phyloP scores from a whole-genome alignment of 2,113 vertebrate genomes.

The Takifugu flavidus region DNA sequence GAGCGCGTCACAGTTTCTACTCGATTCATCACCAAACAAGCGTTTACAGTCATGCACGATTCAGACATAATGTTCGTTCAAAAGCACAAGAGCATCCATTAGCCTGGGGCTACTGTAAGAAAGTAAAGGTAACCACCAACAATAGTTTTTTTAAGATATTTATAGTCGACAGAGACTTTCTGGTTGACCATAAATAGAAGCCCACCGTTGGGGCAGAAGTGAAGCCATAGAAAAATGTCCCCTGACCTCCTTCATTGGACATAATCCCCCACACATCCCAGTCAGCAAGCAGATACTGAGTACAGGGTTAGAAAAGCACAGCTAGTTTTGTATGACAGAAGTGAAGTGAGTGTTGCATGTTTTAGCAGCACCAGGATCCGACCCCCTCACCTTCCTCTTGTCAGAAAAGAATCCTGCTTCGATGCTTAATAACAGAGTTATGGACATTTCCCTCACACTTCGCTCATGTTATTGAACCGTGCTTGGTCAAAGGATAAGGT shows the following conservation, averaged over 20 bases:
- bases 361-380: constrained; percentile 3
- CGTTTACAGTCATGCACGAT: background rate
- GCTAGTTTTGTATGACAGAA: constrained; percentile 42
- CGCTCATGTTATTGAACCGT: too few species aligned
- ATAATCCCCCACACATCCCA: constrained; percentile 7
- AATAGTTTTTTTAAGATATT: background rate
- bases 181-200: constrained; percentile 7
- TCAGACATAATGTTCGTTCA: constrained; percentile 4
- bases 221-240: constrained; percentile 31
- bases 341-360: constrained; percentile 18
- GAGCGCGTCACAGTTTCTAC: constrained; percentile 41
- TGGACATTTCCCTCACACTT: background rate
- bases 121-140: background rate
- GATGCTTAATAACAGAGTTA: background rate
- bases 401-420: background rate
- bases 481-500: background rate
- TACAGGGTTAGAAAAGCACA: constrained; percentile 69
- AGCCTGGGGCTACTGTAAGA: constrained; percentile 35
- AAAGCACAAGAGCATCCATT: constrained; percentile 62
- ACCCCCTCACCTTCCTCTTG: background rate
- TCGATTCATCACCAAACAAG: background rate
- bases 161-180: background rate
- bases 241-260: background rate
- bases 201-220: constrained; percentile 19
- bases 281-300: constrained; percentile 33